Conservation (phyloP, 2,888 invertebrate genomes). For the Blera fallax region DNA sequence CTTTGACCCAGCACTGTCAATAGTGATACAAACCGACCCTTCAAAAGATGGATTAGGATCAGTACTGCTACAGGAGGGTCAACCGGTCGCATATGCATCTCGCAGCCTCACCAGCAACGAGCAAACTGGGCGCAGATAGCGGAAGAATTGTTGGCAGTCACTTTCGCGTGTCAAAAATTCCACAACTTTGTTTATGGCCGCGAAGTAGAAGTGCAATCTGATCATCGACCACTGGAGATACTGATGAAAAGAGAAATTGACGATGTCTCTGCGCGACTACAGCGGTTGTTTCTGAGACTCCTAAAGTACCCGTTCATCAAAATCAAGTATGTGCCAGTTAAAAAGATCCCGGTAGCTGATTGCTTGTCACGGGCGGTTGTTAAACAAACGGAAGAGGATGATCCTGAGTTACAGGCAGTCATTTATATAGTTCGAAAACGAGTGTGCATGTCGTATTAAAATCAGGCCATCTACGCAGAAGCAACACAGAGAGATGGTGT, state of each 20-base stretch:
- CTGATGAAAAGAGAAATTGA: constrained; percentile 43
- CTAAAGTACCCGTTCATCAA: no score
- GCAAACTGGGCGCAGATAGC: constrained; percentile 76
- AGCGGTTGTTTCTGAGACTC: no score
- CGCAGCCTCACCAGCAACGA: neutral
- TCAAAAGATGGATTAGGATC: constrained; percentile 71
- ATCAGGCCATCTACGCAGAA: neutral
- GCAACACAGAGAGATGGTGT: neutral
- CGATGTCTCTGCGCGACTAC: constrained; percentile 29
- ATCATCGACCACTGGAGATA: constrained; percentile 76
- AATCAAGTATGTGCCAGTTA: neutral
- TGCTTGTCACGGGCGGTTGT: constrained; percentile 62
- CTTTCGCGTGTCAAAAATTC: constrained; percentile 72
- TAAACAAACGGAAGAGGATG: no score
- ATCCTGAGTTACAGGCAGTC: no score
- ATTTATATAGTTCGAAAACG: no score
- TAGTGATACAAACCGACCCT: neutral
- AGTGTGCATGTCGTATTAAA: no score
- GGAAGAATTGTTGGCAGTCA: constrained; percentile 77
- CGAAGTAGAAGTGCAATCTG: constrained; percentile 75
- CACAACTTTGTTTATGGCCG: constrained; percentile 53
- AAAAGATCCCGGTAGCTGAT: constrained; percentile 74
- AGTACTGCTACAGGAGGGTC: neutral
- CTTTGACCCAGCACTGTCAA: neutral
- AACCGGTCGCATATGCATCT: neutral